Evolutionary conservation across 1,140 invertebrate genomes (phyloP), one percentile per base, ranked within the genome.

Genomic region (Sycophaga agraensis): DNA sequence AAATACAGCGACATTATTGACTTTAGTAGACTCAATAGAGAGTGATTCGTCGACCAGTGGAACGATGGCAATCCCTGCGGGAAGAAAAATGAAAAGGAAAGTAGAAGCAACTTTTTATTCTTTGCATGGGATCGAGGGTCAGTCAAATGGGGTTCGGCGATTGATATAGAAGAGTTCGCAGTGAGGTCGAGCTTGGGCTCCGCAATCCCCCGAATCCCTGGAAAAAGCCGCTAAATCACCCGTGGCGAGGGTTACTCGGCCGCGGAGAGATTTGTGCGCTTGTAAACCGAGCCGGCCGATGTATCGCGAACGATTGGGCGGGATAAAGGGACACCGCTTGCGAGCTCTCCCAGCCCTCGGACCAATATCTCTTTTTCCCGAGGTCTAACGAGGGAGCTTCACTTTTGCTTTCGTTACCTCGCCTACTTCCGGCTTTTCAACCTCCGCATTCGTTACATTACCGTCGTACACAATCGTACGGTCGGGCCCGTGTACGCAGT

Each of bases 251-350:
- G 73, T 71, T 70, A 70, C 62, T 66, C 59, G 59, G 61, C 58
- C 54, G 24, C 34, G 17, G 48, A 63, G 40, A 78, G 73, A 78
- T 77, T 75, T 78, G 75, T 79, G 71, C 64, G 67, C 69, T 71
- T 75, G 73, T 76, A 75, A 71, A 66, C 68, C 62, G 53, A 65
- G 60, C 54, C 66, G 50, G 59, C 66, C 67, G 67, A 72, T 77
- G 65, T 73, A 77, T 78, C 69, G 70, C 69, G 64, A 76, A 76
- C 74, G 75, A 78, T 76, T 77, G 73, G 72, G 65, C 68, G 69
- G 71, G 72, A 76, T 78, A 76, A 75, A 72, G 75, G 71, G 54
- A 63, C 66, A n/a, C 34, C 28, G 28, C 28, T 31, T n/a, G n/a
- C n/a, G n/a, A n/a, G n/a, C n/a, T n/a, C 42, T 53, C 58, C 42